Evolutionary conservation across 1,140 invertebrate species (phyloP), one percentile per base, ranked within the genome.

Genomic region (Zaprionus lachaisei): DNA sequence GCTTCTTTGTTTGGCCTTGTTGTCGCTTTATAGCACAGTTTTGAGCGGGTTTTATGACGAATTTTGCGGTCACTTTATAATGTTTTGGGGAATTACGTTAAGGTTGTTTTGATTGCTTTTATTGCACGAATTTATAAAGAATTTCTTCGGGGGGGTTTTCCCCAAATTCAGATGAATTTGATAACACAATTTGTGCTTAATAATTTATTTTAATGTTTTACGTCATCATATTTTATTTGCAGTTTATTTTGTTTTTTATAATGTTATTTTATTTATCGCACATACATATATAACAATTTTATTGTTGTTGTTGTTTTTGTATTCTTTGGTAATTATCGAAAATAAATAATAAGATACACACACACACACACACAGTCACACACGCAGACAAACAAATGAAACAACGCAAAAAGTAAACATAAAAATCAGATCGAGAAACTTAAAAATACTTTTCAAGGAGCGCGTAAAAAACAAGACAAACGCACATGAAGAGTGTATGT

Each of bases 371-470:
- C 1, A 28, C 28, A 24, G 24, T 24, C 38, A 17, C 41, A n/a
- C 41, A n/a, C 6, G 3, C 41, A 9, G 14, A 15, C 37, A 38
- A 72, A 65, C 67, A 86, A 86, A 81, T 81, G 66, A 87, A 87
- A 89, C 83, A 87, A 89, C 84, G 84, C 84, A 89, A 87, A 89
- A 87, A 87, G 80, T 84, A 87, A 87, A 87, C 84, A 90, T 80
- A 73, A 83, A 74, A 80, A 82, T 89, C 85, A 75, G 84, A 79
- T 84, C 81, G 81, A 65, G 41, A 89, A 84, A 89, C 81, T 89
- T 89, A 89, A 90, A 89, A 89, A 89, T 89, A 89, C 62, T 84
- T 90, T 90, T 89, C 85, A 90, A 89, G 85, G 84, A 81, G 83
- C 41, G n/a, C 68, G 76, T 87, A 72, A 80, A 83, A 83, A 80